These are phyloP conservation scores for Porphyrio hochstetteri DNA, from an alignment of 2,113 vertebrate species.

Conservation along the genomic window DNA sequence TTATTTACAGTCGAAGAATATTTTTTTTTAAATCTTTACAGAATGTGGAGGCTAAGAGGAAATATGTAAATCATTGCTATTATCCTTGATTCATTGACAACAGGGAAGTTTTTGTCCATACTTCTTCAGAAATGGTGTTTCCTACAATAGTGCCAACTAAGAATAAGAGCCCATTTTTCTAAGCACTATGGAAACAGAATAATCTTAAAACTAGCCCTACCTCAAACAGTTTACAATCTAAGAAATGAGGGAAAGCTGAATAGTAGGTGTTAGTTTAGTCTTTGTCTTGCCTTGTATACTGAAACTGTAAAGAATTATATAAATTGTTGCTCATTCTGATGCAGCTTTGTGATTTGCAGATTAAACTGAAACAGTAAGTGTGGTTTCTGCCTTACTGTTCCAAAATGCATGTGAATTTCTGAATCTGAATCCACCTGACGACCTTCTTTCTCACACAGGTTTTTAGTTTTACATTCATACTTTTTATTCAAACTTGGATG, in stretches of 20 bases:
- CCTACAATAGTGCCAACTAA: not conserved
- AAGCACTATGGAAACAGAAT: constrained; percentile 50
- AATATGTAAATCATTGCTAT: constrained; percentile 34
- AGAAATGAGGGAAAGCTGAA: constrained; percentile 45
- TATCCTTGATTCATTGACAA: constrained; percentile 40
- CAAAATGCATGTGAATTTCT: not conserved
- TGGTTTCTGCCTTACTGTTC: not conserved
- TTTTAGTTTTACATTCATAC: not conserved
- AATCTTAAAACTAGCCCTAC: constrained; percentile 48
- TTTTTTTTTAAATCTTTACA: not conserved
- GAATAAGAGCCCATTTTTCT: constrained; percentile 22
- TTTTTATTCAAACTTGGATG: not conserved
- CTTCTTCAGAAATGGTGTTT: constrained; percentile 31
- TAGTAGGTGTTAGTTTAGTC: constrained; percentile 36
- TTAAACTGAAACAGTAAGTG: not conserved
- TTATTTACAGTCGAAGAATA: not conserved
- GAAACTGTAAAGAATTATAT: constrained; percentile 33
- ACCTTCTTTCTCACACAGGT: not conserved
- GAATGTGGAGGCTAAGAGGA: constrained; percentile 9
- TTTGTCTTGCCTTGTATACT: constrained; percentile 43
- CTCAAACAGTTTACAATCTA: constrained; percentile 37
- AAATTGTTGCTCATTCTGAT: constrained; percentile 31
- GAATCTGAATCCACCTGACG: not conserved
- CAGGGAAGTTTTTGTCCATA: constrained; percentile 35
- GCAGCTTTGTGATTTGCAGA: constrained; percentile 8